Conservation (phyloP, 2,113 vertebrate genomes). For the Dromas ardeola region DNA sequence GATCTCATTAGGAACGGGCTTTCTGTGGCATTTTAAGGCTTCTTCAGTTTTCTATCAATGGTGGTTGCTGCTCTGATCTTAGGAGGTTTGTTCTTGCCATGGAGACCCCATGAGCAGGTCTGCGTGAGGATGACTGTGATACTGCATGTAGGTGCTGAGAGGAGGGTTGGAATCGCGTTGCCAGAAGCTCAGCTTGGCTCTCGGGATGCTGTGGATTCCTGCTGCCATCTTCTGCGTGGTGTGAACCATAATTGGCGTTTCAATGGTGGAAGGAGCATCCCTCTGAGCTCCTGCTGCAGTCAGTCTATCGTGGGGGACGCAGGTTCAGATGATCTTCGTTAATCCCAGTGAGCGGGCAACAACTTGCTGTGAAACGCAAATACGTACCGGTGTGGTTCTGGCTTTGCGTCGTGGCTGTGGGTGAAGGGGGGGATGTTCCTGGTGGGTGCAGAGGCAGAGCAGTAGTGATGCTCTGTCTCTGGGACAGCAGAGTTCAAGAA, state of each 20-base stretch:
- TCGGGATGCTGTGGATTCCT: accelerated
- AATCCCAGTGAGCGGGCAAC: neutral
- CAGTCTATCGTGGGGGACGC: accelerated
- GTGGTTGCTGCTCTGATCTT: accelerated
- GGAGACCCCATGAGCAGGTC: neutral
- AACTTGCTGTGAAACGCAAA: neutral
- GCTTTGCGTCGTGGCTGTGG: neutral
- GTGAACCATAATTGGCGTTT: neutral
- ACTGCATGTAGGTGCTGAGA: neutral
- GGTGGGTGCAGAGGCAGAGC: neutral
- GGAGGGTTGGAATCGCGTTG: neutral
- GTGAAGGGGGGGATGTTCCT: neutral
- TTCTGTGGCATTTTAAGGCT: neutral
- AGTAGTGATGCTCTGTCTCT: neutral
- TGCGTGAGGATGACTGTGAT: neutral
- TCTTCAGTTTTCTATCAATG: neutral
- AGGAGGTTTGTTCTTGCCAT: accelerated
- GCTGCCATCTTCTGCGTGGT: accelerated
- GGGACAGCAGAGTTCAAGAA: neutral
- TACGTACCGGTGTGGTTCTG: accelerated
- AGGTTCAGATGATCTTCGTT: neutral
- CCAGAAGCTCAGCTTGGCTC: neutral
- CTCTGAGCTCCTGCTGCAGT: neutral
- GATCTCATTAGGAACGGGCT: neutral
- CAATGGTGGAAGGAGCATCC: accelerated